Conservation (phyloP, 1,140 invertebrate genomes). For the Cotesia chilonis region DNA sequence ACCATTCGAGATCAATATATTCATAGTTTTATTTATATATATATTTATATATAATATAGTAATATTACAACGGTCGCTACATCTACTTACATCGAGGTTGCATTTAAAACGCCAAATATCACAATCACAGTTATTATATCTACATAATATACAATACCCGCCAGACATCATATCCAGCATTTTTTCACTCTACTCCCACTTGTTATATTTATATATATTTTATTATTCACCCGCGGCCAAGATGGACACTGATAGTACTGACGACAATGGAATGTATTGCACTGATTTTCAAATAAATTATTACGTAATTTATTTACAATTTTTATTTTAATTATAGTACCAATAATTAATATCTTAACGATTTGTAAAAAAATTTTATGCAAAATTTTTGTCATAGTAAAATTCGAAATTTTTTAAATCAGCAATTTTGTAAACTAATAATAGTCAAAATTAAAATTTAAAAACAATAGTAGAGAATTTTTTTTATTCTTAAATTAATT, state of each 20-base stretch:
- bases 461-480: no score
- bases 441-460: no score
- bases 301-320: not conserved
- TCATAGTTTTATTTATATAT: conserved; percentile 18
- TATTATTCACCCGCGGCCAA: not conserved
- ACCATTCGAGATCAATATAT: conserved; percentile 27
- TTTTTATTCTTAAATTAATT: no score
- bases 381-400: no score
- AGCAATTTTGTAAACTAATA: no score
- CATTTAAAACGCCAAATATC: conserved; percentile 48
- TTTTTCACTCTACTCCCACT: conserved; percentile 6
- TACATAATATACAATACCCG: conserved; percentile 39
- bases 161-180: conserved; percentile 20
- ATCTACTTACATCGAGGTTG: conserved; percentile 43
- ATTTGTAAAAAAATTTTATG: no score
- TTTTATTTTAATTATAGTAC: no score
- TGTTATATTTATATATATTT: not conserved
- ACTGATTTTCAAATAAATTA: conserved; percentile 22
- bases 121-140: conserved; percentile 46
- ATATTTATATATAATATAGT: conserved; percentile 21
- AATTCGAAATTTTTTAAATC: no score
- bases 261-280: conserved; percentile 21
- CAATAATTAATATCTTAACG: no score
- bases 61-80: conserved; percentile 34
- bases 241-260: not conserved